Evolutionary conservation across 2,888 invertebrate genomes (phyloP).

Genomic region (Lasioglossum pauxillum): DNA sequence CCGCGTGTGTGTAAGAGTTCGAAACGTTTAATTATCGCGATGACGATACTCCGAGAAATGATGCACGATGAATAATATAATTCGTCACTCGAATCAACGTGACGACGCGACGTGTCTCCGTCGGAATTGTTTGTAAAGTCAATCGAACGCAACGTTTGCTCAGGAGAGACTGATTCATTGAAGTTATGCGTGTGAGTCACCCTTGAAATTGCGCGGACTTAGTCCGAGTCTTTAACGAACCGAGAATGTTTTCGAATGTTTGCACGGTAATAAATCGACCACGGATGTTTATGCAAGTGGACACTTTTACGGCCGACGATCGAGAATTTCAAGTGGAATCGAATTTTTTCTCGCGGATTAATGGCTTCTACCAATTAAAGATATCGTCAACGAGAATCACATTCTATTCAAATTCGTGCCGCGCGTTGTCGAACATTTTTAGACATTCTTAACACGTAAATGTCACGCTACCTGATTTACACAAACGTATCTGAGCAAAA

Average conservation of each 20-base stretch:
- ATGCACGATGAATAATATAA: slow-evolving; percentile 4
- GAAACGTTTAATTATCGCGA: neutral
- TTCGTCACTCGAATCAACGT: neutral
- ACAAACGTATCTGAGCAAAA: neutral
- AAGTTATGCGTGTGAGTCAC: neutral
- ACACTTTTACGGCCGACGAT: neutral
- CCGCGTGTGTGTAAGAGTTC: neutral
- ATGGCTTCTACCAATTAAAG: neutral
- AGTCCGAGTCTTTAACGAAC: neutral
- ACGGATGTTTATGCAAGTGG: neutral
- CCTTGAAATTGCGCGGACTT: neutral
- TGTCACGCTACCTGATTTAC: neutral
- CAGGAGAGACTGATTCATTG: neutral
- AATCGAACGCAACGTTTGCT: neutral
- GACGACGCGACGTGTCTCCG: neutral
- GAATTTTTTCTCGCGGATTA: neutral
- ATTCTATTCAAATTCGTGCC: neutral
- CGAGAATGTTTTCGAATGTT: neutral
- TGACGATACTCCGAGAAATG: neutral
- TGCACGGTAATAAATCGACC: neutral
- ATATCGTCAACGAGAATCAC: neutral
- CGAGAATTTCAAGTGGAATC: neutral
- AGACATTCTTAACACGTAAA: neutral
- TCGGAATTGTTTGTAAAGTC: neutral
- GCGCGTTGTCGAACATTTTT: neutral